Conservation (phyloP, 2,888 invertebrate genomes). For the Ophraella communa region DNA sequence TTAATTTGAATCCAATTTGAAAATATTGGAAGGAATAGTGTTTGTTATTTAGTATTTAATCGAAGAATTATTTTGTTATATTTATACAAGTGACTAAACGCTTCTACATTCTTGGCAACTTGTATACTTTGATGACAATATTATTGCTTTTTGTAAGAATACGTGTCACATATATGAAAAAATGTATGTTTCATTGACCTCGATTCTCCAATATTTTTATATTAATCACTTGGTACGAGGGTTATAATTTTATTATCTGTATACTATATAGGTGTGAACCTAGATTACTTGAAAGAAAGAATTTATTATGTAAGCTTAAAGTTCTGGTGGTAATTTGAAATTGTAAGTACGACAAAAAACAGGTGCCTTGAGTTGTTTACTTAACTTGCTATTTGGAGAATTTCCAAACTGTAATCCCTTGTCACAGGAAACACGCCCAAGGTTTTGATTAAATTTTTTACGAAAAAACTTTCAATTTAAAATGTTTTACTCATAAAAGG, state of each 20-base stretch:
- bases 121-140: too few relatives aligned
- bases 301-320: too few relatives aligned
- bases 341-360: neutral
- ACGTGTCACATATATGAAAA: too few relatives aligned
- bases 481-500: neutral
- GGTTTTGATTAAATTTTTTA: neutral
- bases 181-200: neutral
- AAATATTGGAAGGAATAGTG: too few relatives aligned
- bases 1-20: too few relatives aligned
- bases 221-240: neutral
- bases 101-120: neutral
- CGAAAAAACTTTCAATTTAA: neutral
- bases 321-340: too few relatives aligned
- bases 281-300: too few relatives aligned
- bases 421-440: neutral
- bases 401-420: neutral
- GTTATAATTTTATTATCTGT: neutral
- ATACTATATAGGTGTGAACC: neutral
- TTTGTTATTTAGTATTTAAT: too few relatives aligned
- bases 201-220: neutral
- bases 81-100: neutral
- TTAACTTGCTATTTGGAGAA: neutral
- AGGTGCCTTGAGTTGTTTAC: neutral
- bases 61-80: neutral
- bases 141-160: too few relatives aligned